These are phyloP conservation scores for Metalampra italica DNA, from an alignment of 2,888 invertebrate species.

Conservation along the genomic window DNA sequence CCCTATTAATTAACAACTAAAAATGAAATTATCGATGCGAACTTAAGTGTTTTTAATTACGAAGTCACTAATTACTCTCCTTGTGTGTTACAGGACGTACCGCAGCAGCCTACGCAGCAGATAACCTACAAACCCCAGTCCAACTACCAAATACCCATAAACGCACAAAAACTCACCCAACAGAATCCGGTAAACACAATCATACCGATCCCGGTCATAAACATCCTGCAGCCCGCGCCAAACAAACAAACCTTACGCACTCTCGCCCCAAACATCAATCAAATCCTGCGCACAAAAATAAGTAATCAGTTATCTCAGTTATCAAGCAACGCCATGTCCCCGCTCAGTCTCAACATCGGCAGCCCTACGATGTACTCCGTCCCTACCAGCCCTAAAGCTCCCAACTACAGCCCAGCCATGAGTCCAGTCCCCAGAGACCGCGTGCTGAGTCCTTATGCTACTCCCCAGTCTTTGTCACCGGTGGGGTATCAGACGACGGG, in stretches of 20 bases:
- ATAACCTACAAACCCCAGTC: slow-evolving; percentile 26
- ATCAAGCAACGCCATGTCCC: slow-evolving; percentile 47
- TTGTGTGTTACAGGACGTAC: slow-evolving; percentile 10
- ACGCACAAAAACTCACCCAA: slow-evolving; percentile 29
- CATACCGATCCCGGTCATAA: slow-evolving; percentile 53
- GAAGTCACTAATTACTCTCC: background rate
- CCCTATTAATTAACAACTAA: no score
- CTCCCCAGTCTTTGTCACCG: slow-evolving; percentile 61
- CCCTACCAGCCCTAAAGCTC: slow-evolving; percentile 53
- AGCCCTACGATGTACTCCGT: slow-evolving; percentile 56
- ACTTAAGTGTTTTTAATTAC: background rate
- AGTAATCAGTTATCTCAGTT: slow-evolving; percentile 8
- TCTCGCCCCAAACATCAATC: slow-evolving; percentile 20
- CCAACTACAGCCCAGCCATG: slow-evolving; percentile 55
- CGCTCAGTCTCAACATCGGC: slow-evolving; percentile 52
- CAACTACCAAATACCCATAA: slow-evolving; percentile 43
- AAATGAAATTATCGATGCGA: background rate
- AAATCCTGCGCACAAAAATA: slow-evolving; percentile 24
- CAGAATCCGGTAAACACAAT: slow-evolving; percentile 29
- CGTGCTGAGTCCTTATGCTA: slow-evolving; percentile 56
- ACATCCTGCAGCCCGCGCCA: slow-evolving; percentile 43
- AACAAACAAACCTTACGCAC: slow-evolving; percentile 38
- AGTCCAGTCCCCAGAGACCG: slow-evolving; percentile 58
- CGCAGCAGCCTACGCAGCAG: slow-evolving; percentile 34
- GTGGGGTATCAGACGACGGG: slow-evolving; percentile 50